Percentiles rank a stretch among this genome's conserved stretches.
phyloP scores from a whole-genome alignment of 2,797 vertebrate species.

The Danio aesculapii region DNA sequence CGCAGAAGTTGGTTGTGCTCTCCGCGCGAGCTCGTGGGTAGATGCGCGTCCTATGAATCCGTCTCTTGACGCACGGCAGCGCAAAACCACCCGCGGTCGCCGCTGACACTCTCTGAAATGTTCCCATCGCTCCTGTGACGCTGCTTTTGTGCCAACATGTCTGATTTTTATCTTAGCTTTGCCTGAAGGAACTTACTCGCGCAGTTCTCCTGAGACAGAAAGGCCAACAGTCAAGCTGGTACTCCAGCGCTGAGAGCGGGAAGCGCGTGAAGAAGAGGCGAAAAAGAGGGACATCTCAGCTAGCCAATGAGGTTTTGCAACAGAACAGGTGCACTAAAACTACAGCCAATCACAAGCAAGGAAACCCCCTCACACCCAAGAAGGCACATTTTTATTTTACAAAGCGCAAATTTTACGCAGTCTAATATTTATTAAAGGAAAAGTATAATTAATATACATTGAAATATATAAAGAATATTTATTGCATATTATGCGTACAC shows the following conservation, averaged over 20 bases:
- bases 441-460: background rate
- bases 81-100: constrained; percentile 12
- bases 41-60: constrained; percentile 46
- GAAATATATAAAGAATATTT: background rate
- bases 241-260: constrained; percentile 24
- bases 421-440: background rate
- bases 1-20: constrained; percentile 30
- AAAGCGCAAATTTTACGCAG: background rate
- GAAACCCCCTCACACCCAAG: background rate
- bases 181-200: constrained; percentile 39
- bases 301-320: constrained; percentile 37
- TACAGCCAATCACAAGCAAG: constrained; percentile 35
- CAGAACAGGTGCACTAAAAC: constrained; percentile 49
- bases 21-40: constrained; percentile 5
- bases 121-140: constrained; percentile 37
- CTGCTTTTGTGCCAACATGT: constrained; percentile 27
- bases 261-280: constrained; percentile 37
- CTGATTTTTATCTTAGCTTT: constrained; percentile 17
- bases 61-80: constrained; percentile 22
- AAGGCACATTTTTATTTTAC: background rate
- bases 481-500: background rate
- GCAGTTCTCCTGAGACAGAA: constrained; percentile 48
- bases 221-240: constrained; percentile 44
- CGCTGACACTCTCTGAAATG: constrained; percentile 40
- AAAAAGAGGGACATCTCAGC: constrained; percentile 7